Evolutionary conservation across 2,113 vertebrate species (phyloP).

Genomic region (Guaruba guarouba): DNA sequence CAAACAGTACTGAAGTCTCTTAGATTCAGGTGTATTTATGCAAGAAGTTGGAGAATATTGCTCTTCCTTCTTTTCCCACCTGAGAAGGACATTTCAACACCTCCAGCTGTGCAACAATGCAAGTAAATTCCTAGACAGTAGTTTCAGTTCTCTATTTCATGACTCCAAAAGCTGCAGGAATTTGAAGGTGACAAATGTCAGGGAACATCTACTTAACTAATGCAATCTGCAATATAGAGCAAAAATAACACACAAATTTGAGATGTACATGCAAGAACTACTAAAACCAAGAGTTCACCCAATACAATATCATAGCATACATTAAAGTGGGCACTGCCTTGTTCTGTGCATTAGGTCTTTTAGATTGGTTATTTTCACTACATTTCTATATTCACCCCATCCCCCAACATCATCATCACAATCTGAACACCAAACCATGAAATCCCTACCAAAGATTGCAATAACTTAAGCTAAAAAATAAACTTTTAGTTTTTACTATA

Average conservation of each 20-base stretch:
- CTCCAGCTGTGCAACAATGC: background rate
- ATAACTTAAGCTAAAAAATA: background rate
- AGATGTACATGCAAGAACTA: background rate
- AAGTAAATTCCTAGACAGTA: background rate
- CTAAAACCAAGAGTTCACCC: background rate
- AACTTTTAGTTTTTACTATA: background rate
- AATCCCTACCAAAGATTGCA: background rate
- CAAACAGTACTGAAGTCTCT: background rate
- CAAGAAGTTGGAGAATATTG: background rate
- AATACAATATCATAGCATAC: background rate
- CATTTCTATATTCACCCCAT: background rate
- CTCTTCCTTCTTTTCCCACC: background rate
- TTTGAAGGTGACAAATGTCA: background rate
- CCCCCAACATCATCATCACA: rapidly evolving
- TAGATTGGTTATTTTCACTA: background rate
- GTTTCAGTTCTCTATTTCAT: background rate
- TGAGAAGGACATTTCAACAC: background rate
- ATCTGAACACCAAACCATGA: background rate
- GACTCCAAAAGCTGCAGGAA: background rate
- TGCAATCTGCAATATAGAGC: background rate
- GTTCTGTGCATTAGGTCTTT: background rate
- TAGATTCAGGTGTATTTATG: background rate
- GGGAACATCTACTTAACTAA: background rate
- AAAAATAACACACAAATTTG: background rate
- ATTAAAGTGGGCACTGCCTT: background rate